A percentile compares a stretch with the other conserved stretches of the same genome.
Evolutionary conservation across 2,113 vertebrate species (phyloP).

Genomic region (Stegastes partitus): DNA sequence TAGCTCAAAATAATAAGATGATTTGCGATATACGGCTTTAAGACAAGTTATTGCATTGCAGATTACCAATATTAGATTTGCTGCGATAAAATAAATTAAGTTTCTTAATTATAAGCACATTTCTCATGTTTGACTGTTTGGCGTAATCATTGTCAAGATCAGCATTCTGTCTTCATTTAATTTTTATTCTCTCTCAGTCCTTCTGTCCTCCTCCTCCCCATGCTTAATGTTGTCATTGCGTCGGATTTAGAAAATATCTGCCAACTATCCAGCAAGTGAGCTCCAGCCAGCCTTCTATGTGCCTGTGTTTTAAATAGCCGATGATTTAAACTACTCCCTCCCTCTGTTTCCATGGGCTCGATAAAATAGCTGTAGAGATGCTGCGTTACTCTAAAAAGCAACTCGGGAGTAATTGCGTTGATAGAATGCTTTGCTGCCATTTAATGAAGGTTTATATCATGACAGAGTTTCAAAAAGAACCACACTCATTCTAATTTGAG

Average conservation of each 20-base stretch:
- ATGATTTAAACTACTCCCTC: conserved; percentile 41
- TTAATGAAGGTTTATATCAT: conserved; percentile 53
- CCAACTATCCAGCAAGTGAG: conserved; percentile 16
- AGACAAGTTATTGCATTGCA: conserved; percentile 30
- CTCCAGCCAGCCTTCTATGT: conserved; percentile 28
- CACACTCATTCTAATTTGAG: conserved; percentile 16
- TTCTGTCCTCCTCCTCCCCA: conserved; percentile 3
- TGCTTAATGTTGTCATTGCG: conserved; percentile 38
- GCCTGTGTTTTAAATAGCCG: conserved; percentile 45
- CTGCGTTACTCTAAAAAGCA: conserved; percentile 59
- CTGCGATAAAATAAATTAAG: conserved; percentile 44
- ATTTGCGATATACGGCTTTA: conserved; percentile 6
- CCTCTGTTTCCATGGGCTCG: conserved; percentile 41
- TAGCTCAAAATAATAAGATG: conserved; percentile 7
- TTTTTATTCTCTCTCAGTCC: conserved; percentile 25
- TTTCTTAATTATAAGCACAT: conserved; percentile 52
- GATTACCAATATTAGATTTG: conserved; percentile 43
- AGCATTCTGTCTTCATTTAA: conserved; percentile 14
- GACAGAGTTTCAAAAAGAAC: conserved; percentile 11
- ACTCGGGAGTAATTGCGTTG: conserved; percentile 55
- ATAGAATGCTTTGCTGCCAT: conserved; percentile 41
- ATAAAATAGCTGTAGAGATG: conserved; percentile 44
- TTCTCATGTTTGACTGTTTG: conserved; percentile 30
- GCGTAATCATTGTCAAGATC: conserved; percentile 36
- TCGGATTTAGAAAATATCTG: conserved; percentile 43